phyloP scores from a whole-genome alignment of 2,888 invertebrate species.

The Pyrrhosoma nymphula region DNA sequence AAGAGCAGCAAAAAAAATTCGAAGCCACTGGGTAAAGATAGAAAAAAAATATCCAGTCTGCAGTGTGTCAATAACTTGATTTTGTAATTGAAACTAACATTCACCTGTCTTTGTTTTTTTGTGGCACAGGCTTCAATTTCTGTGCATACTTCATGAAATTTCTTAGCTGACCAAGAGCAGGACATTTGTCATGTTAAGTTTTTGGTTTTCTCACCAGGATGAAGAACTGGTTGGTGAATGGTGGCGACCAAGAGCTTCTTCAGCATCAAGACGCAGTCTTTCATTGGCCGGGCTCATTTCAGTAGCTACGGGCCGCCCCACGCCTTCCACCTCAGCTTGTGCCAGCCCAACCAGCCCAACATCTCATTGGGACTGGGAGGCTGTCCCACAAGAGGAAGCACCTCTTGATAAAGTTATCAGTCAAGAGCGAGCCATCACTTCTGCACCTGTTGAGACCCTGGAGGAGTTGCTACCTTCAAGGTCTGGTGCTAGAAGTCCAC shows the following conservation, averaged over 20 bases:
- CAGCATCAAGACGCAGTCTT: constrained; percentile 71
- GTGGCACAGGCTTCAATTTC: too few species aligned
- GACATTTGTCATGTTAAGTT: not conserved
- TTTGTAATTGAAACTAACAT: too few species aligned
- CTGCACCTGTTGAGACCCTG: not conserved
- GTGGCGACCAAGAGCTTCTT: constrained; percentile 74
- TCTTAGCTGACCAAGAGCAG: not conserved
- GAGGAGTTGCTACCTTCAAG: not conserved
- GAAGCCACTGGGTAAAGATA: too few species aligned
- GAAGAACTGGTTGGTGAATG: constrained; percentile 76
- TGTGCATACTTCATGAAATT: too few species aligned
- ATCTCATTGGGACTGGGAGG: constrained; percentile 37
- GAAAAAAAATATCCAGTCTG: too few species aligned
- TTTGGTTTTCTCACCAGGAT: constrained; percentile 72
- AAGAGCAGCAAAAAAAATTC: too few species aligned
- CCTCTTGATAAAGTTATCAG: not conserved
- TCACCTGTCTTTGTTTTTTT: too few species aligned
- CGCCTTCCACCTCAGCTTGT: constrained; percentile 44
- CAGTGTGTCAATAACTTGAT: too few species aligned
- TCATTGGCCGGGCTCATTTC: constrained; percentile 70
- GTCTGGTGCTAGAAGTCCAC: not conserved
- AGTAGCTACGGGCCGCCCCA: constrained; percentile 59
- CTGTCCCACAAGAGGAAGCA: constrained; percentile 37
- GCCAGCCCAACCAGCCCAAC: constrained; percentile 43
- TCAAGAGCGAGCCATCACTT: not conserved